Evolutionary conservation across 2,888 invertebrate species (phyloP).

Genomic region (Unio pictorum): DNA sequence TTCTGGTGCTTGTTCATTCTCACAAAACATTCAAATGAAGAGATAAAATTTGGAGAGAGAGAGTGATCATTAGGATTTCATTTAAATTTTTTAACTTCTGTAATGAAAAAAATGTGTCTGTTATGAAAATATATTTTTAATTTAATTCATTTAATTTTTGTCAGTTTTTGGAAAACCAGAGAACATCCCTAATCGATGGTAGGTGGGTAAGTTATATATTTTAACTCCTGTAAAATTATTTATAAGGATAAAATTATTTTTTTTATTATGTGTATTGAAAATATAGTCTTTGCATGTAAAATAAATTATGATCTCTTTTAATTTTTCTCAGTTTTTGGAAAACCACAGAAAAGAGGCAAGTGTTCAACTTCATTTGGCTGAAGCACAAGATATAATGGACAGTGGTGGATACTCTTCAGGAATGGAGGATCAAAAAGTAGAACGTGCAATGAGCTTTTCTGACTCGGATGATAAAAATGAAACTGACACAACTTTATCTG

Average conservation of each 20-base stretch:
- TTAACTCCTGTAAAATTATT: too few species aligned
- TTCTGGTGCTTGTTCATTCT: too few species aligned
- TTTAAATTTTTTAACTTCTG: too few species aligned
- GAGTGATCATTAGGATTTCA: too few species aligned
- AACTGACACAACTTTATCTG: constrained; percentile 5
- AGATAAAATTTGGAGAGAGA: too few species aligned
- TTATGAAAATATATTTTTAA: too few species aligned
- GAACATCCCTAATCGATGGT: too few species aligned
- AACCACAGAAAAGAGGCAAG: constrained; percentile 45
- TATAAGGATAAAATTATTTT: background rate
- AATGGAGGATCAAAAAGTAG: constrained; percentile 21
- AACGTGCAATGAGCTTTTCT: constrained; percentile 27
- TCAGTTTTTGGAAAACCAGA: too few species aligned
- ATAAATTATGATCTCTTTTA: constrained; percentile 2
- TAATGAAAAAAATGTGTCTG: too few species aligned
- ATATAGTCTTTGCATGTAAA: constrained; percentile 1
- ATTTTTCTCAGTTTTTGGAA: constrained; percentile 49
- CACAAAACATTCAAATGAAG: too few species aligned
- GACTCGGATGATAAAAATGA: constrained; percentile 25
- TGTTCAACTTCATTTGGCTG: constrained; percentile 22
- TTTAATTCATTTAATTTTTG: too few species aligned
- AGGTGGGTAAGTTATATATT: too few species aligned
- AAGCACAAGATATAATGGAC: constrained; percentile 5
- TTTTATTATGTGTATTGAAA: background rate
- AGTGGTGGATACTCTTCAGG: constrained; percentile 25